A percentile compares a stretch with the other conserved stretches of the same genome.
Conservation (phyloP, 2,888 invertebrate genomes). For the Macropis europaea region DNA sequence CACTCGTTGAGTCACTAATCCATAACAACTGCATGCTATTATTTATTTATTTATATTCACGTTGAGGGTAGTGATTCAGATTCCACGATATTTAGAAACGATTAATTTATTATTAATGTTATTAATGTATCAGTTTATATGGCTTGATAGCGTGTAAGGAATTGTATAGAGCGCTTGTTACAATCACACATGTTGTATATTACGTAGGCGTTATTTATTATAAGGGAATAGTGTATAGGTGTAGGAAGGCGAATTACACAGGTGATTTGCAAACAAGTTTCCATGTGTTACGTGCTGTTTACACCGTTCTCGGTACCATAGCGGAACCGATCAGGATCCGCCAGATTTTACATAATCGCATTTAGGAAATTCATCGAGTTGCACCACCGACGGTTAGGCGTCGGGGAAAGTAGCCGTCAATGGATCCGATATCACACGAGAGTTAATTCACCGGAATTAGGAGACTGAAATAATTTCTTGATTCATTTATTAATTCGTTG, state of each 20-base stretch:
- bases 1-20: not conserved
- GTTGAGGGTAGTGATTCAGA: not conserved
- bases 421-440: slow-evolving; percentile 2
- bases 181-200: slow-evolving; percentile 25
- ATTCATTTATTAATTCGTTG: too few species aligned
- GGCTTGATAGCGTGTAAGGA: too few species aligned
- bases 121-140: too few species aligned
- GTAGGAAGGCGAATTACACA: not conserved
- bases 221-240: not conserved
- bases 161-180: slow-evolving; percentile 11
- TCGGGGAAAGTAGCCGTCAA: slow-evolving; percentile 30
- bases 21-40: slow-evolving; percentile 1
- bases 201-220: slow-evolving; percentile 3
- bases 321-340: slow-evolving; percentile 26
- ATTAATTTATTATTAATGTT: too few species aligned
- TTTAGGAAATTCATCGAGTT: slow-evolving; percentile 33
- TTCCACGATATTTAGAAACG: too few species aligned
- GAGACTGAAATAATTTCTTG: not conserved
- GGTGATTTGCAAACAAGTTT: slow-evolving; percentile 34
- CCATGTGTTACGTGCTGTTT: slow-evolving; percentile 29
- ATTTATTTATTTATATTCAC: slow-evolving; percentile 9
- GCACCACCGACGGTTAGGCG: not conserved
- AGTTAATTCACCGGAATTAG: not conserved
- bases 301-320: not conserved
- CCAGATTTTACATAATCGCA: slow-evolving; percentile 43